Percentiles rank a stretch among this genome's conserved stretches.
Evolutionary conservation across 2,113 vertebrate species (phyloP).

Genomic region (Spermophilus dauricus): DNA sequence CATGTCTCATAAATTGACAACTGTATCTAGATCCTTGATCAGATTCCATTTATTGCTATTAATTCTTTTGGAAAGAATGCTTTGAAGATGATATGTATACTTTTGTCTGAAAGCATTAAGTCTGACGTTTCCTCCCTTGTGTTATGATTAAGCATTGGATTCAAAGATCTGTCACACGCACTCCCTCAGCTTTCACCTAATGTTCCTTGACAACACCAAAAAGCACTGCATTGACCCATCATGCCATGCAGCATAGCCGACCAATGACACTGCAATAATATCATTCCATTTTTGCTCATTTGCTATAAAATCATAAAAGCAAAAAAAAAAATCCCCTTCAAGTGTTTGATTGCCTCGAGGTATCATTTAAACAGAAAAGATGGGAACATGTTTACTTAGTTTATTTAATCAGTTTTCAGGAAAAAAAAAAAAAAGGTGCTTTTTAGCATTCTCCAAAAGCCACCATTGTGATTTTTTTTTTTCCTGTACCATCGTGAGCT

Average conservation of each 20-base stretch:
- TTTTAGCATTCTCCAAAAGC: background rate
- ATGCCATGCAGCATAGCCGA: background rate
- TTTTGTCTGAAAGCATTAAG: background rate
- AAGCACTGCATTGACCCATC: background rate
- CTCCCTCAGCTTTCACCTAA: background rate
- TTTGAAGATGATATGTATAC: background rate
- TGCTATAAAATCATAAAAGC: background rate
- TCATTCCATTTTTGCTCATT: background rate
- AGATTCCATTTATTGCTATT: background rate
- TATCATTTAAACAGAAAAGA: background rate
- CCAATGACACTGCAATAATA: background rate
- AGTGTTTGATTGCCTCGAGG: background rate
- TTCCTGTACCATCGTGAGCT: background rate
- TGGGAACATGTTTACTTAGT: background rate
- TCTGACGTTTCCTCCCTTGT: background rate
- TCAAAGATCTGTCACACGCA: background rate
- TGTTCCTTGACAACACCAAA: background rate
- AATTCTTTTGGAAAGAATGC: background rate
- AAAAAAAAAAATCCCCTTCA: background rate
- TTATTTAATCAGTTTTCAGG: conserved; percentile 5
- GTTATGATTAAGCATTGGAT: background rate
- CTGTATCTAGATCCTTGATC: background rate
- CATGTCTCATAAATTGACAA: background rate
- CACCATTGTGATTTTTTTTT: background rate
- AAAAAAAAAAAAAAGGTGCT: background rate